Evolutionary conservation across 2,888 invertebrate genomes (phyloP), one percentile per base, ranked within the genome.

Genomic region (Leucophenga montana): DNA sequence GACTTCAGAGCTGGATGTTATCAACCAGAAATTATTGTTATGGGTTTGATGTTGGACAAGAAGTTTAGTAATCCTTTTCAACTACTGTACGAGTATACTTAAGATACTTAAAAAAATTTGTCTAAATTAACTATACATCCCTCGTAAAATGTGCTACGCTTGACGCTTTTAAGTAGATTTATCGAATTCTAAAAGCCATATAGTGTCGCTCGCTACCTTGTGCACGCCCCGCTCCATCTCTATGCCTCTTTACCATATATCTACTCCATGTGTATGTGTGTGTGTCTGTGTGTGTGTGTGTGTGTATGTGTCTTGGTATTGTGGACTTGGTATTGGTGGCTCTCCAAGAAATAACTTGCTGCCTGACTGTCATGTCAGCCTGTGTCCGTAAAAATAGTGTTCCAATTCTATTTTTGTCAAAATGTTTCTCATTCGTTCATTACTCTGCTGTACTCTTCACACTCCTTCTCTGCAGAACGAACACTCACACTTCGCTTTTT

Each of bases 331-430:
- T 44, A 44, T 56, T 67, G 33, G 67, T 56, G 48, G 20, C 70
- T 70, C 72, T 73, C 70, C 70, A 68, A 61, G 56, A 65, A 72
- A 69, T 65, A 44, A 18, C 50, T 50, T 50, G 50, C 50, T 59
- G 59, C 33, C 59, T 62, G 14, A n/a, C 6, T 50, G 50, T n/a
- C 50, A 14, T 50, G 16, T 50, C 50, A 50, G 62, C 14, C 46
- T 20, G 44, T 39, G 62, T 56, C 64, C 72, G 74, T 75, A 85
- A 83, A 85, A 86, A 85, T 83, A 85, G 81, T 86, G 83, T 68
- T 73, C 77, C 77, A 79, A 82, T 71, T 78, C 86, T 85, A 85
- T 85, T 85, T 85, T 85, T 66, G 80, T 85, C 76, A 75, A 79
- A 75, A 77, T 74, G 78, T 81, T 78, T 83, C 84, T 80, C 76